Conservation (phyloP, 2,113 vertebrate genomes). For the Aldabrachelys gigantea region DNA sequence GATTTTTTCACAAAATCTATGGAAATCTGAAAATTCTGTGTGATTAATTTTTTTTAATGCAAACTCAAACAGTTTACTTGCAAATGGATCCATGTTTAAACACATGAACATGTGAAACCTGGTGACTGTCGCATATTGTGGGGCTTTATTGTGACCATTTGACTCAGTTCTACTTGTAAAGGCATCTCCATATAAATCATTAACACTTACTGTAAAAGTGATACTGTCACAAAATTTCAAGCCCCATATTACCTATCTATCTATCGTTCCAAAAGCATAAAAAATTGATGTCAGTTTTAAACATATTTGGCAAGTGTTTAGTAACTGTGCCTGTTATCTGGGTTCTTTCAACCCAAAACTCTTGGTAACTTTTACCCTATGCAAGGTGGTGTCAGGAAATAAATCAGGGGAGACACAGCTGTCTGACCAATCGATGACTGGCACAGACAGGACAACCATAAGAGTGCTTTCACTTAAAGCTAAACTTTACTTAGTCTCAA, state of each 20-base stretch:
- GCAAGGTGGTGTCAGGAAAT: no score
- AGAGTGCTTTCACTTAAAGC: no score
- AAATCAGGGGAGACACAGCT: no score
- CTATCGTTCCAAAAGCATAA: neutral
- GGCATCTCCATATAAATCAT: neutral
- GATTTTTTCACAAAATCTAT: neutral
- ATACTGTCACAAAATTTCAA: neutral
- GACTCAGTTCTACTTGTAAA: neutral
- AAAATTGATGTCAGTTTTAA: neutral
- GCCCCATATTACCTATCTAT: neutral
- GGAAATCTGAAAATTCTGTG: neutral
- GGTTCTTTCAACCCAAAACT: no score
- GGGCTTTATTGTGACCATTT: neutral
- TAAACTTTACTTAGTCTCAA: no score
- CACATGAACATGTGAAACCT: neutral
- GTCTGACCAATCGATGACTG: no score
- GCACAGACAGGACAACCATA: no score
- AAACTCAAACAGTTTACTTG: neutral
- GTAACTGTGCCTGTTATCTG: neutral
- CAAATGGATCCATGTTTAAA: neutral
- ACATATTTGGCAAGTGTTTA: neutral
- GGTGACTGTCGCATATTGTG: neutral
- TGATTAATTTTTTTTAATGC: neutral
- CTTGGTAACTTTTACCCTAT: no score
- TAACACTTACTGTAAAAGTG: neutral